Evolutionary conservation across 2,113 vertebrate genomes (phyloP).

Genomic region (Petrocephalus microphthalmus): DNA sequence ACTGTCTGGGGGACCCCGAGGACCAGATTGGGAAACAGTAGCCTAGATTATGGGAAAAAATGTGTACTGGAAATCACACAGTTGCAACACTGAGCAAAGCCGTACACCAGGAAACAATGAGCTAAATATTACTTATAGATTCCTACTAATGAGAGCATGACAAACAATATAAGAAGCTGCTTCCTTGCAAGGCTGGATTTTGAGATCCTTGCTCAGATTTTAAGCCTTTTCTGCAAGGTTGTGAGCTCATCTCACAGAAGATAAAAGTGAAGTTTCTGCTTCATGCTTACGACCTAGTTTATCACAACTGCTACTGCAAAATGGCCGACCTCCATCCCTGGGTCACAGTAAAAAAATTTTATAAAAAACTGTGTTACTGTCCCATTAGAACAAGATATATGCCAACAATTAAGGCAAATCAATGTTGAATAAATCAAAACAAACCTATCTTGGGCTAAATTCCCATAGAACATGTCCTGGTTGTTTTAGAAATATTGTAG

Average conservation of each 20-base stretch:
- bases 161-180: neutral
- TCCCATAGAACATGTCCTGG: neutral
- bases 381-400: neutral
- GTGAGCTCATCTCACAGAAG: neutral
- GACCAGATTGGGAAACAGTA: neutral
- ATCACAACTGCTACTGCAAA: neutral
- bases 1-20: neutral
- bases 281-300: neutral
- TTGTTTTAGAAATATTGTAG: neutral
- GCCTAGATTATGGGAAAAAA: neutral
- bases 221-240: neutral
- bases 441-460: neutral
- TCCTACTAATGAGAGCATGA: neutral
- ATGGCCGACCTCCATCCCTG: neutral
- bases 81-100: neutral
- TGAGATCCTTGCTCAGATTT: neutral
- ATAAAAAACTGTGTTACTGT: neutral
- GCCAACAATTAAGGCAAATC: neutral
- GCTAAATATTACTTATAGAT: neutral
- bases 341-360: neutral
- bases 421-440: conserved; percentile 1
- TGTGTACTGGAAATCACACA: neutral
- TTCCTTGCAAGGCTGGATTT: neutral
- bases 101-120: neutral
- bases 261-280: neutral